phyloP scores from a whole-genome alignment of 1,140 invertebrate species.

The Polyergus mexicanus region DNA sequence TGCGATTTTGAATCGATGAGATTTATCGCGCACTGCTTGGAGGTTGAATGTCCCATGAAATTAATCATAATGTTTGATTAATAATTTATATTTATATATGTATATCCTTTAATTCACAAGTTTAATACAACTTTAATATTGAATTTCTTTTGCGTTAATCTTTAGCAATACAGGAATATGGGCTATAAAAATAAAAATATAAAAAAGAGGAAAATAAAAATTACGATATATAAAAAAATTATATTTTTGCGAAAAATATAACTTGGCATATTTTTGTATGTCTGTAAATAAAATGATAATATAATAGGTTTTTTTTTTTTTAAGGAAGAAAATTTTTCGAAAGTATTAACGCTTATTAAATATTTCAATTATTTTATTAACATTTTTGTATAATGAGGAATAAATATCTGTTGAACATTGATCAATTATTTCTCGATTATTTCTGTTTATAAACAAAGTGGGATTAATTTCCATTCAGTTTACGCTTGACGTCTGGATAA shows the following conservation, averaged over 20 bases:
- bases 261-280: too few relatives aligned
- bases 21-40: conserved; percentile 41
- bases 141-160: too few relatives aligned
- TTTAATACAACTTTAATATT: too few relatives aligned
- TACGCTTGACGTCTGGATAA: conserved; percentile 39
- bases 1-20: conserved; percentile 39
- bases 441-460: conserved; percentile 24
- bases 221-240: too few relatives aligned
- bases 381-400: conserved; percentile 1
- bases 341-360: not conserved
- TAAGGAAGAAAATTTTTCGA: not conserved
- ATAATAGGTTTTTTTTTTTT: not conserved
- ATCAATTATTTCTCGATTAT: not conserved
- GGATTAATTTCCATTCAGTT: conserved; percentile 46
- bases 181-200: too few relatives aligned
- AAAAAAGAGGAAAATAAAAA: too few relatives aligned
- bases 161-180: too few relatives aligned
- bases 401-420: conserved; percentile 16
- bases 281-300: too few relatives aligned
- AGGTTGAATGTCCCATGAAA: conserved; percentile 27
- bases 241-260: too few relatives aligned
- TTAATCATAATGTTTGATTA: conserved; percentile 50
- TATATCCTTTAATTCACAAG: too few relatives aligned
- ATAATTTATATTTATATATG: too few relatives aligned
- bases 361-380: not conserved